Evolutionary conservation across 2,113 vertebrate species (phyloP), one percentile per base, ranked within the genome.

Genomic region (Malurus melanocephalus): DNA sequence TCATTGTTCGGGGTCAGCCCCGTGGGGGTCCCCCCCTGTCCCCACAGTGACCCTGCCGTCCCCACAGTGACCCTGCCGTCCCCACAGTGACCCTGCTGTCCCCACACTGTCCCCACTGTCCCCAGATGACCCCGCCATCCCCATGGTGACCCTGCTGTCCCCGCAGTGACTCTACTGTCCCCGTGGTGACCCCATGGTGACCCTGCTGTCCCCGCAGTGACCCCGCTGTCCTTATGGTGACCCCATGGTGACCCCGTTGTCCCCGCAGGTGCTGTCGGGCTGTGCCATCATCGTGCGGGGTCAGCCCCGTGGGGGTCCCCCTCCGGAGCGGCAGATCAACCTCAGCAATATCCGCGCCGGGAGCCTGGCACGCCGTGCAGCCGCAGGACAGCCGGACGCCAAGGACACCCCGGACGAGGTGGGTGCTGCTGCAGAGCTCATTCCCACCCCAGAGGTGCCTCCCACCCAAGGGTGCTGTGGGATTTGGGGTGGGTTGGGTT

Each of bases 211-310:
- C 33, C 33, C 33, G 33, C 33, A 33, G 33, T 33, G 33, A 33
- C 33, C 7, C 33, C 7, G 7, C 33, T 33, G 33, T 33, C 33
- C 10, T 19, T 45, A 7, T 13, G 9, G 1, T 71, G 19, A 84
- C 28, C 10, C 22, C 49, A 7, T 13, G 9, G 1, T 71, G 19
- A 84, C 28, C 53, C 27, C 24, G 6, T 19, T 33, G 30, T 76
- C 33, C 35, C 30, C 6, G 1, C 94, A 99, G 99, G 99, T 99
- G 57, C 97, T 99, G 59, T 99, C 99, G 1, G 99, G 99, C 64
- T 99, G 99, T n/a, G 99, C 99, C 83, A 98, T 99, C 96, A 99
- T 99, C 48, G 99, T 99, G 17, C 96, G 99, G 10, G 99, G 99
- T 10, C 99, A 99, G 94, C 99, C 99, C 46, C 98, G 99, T 7